Percentiles rank a stretch among this genome's conserved stretches.
phyloP scores from a whole-genome alignment of 2,888 invertebrate genomes.

The Dolomedes plantarius region DNA sequence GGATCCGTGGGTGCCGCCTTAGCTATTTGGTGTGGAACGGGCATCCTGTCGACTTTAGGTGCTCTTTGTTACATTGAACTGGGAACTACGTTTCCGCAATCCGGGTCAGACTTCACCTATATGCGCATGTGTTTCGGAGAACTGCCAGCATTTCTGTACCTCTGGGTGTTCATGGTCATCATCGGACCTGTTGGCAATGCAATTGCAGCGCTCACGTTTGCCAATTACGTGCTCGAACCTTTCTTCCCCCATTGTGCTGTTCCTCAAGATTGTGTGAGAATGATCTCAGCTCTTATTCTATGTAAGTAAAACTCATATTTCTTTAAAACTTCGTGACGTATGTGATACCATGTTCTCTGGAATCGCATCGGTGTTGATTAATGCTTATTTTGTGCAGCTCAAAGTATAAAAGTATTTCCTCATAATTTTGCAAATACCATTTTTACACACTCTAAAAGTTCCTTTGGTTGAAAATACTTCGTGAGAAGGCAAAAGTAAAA shows the following conservation, averaged over 20 bases:
- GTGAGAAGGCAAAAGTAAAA: no score
- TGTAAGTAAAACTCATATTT: constrained; percentile 73
- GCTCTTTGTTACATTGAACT: constrained; percentile 97
- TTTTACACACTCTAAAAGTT: no score
- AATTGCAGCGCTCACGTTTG: constrained; percentile 93
- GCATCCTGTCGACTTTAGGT: constrained; percentile 91
- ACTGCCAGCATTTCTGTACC: constrained; percentile 93
- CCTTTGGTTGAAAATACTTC: no score
- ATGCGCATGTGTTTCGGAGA: constrained; percentile 94
- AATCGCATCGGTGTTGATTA: background rate
- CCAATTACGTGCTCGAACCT: constrained; percentile 91
- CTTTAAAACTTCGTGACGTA: background rate
- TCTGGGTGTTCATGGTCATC: constrained; percentile 94
- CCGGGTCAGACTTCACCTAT: constrained; percentile 98
- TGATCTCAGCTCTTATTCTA: constrained; percentile 86
- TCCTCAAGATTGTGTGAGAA: constrained; percentile 83
- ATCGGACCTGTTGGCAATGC: constrained; percentile 89
- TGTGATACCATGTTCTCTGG: no score
- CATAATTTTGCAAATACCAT: no score
- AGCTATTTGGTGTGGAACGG: constrained; percentile 92
- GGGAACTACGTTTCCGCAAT: constrained; percentile 91
- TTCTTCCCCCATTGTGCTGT: constrained; percentile 85
- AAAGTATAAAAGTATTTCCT: no score
- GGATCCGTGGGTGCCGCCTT: constrained; percentile 93
- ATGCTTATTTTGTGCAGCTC: no score